Conservation (phyloP, 2,113 vertebrate genomes). For the Manacus vitellinus region DNA sequence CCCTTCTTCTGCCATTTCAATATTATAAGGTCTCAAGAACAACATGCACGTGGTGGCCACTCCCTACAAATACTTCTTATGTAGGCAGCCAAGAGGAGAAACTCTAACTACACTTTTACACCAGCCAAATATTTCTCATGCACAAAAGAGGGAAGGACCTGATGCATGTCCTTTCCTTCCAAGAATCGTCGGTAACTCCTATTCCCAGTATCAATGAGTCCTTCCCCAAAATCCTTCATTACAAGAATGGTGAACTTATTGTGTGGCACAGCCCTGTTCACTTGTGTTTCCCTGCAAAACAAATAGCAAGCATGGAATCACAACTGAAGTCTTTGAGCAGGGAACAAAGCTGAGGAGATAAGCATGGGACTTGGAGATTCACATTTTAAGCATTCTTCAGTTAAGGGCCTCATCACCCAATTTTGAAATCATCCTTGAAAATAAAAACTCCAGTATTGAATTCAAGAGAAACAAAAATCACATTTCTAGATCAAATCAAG, state of each 20-base stretch:
- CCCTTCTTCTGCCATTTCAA: neutral
- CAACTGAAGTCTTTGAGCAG: neutral
- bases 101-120: neutral
- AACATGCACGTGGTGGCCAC: fast-evolving
- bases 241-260: neutral
- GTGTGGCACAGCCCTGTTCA: neutral
- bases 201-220: neutral
- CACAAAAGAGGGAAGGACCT: neutral
- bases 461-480: neutral
- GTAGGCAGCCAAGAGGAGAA: neutral
- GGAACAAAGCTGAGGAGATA: neutral
- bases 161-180: fast-evolving
- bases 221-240: neutral
- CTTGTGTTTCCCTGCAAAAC: neutral
- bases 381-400: neutral
- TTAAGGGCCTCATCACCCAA: neutral
- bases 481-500: neutral
- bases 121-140: neutral
- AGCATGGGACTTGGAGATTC: neutral
- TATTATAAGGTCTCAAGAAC: neutral
- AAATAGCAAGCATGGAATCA: neutral
- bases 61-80: neutral
- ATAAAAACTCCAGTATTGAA: neutral
- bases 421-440: neutral
- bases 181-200: neutral